Conservation (phyloP, 64 coral and sea anemone genomes). For the Montipora efflorescens region DNA sequence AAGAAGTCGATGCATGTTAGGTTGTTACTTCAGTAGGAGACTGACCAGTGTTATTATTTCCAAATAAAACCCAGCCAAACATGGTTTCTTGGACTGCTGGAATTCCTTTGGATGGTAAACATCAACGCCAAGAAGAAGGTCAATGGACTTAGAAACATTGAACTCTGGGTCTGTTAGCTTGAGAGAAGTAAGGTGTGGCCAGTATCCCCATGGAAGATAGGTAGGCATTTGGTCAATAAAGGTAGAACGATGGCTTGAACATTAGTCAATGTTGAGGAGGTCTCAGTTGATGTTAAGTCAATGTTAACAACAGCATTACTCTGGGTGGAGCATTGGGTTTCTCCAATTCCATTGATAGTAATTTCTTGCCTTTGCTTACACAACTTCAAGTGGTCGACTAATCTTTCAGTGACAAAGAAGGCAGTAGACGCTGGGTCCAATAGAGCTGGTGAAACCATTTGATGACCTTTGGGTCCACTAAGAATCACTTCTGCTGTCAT, state of each 20-base stretch:
- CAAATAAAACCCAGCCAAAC: conserved; percentile 25
- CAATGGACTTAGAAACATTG: conserved; percentile 39
- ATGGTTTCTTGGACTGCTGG: conserved; percentile 67
- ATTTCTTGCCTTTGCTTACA: conserved; percentile 35
- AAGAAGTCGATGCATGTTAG: not conserved
- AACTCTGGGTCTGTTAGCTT: conserved; percentile 51
- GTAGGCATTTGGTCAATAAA: conserved; percentile 43
- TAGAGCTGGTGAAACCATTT: too few species aligned
- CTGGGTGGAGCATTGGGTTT: conserved; percentile 10
- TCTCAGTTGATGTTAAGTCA: conserved; percentile 13
- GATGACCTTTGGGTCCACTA: too few species aligned
- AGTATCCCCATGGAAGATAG: conserved; percentile 33
- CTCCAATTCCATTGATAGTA: conserved; percentile 60
- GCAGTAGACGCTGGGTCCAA: too few species aligned
- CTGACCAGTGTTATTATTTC: not conserved
- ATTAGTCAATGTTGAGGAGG: not conserved
- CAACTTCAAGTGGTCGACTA: not conserved
- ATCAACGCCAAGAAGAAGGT: not conserved
- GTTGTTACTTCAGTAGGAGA: not conserved
- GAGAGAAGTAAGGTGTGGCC: conserved; percentile 52
- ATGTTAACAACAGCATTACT: conserved; percentile 37
- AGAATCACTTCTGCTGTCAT: too few species aligned
- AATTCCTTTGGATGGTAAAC: conserved; percentile 5
- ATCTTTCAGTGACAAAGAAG: too few species aligned
- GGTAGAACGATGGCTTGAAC: conserved; percentile 61